Base-by-base conservation (phyloP, 2,113 vertebrate genomes). In the Trogon surrucura region DNA sequence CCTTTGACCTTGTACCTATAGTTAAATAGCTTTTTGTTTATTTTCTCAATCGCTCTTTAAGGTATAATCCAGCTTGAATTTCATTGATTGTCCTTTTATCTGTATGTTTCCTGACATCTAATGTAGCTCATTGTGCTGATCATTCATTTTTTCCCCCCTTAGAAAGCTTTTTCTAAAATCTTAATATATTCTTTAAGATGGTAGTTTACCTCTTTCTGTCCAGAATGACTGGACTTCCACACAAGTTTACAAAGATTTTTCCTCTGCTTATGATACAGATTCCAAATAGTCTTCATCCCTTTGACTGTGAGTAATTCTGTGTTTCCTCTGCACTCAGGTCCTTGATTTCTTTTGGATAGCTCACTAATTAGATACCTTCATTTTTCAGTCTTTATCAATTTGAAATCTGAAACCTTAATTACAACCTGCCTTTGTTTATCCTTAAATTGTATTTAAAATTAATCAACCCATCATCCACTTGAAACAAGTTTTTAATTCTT, bases 321-420 rank as follows among this genome's bases (percentile, higher is more conserved):
- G 80, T 89, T 95, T 95, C 86, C 80, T 95, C 77, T 85, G 19
- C 41, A 69, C 32, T 91, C 65, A 61, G 23, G 38, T 57, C 65
- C 65, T 81, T 95, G 57, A 91, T 93, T 85, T 87, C 32, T 93
- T 84, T 89, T 79, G 48, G 45, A 41, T 48, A 71, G 65, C 12
- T 93, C 73, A 30, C 80, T 92, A 86, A 92, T 92, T 75, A 91
- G 45, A 61, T 75, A 48, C n/a, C 86, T 87, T 87, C 19, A 81
- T 93, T 89, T 89, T 62, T 79, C 57, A 91, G n/a, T 41, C 65
- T 89, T 91, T 79, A 93, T 95, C 91, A 29, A n/a, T 85, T 65
- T 89, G 80, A 91, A 91, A 92, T 89, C 83, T 92, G 87, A 95
- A 87, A 57, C 84, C 65, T 85, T 89, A 87, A 84, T 89, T 87